Conservation (phyloP, 2,113 vertebrate genomes). For the Megaceryle torquata region DNA sequence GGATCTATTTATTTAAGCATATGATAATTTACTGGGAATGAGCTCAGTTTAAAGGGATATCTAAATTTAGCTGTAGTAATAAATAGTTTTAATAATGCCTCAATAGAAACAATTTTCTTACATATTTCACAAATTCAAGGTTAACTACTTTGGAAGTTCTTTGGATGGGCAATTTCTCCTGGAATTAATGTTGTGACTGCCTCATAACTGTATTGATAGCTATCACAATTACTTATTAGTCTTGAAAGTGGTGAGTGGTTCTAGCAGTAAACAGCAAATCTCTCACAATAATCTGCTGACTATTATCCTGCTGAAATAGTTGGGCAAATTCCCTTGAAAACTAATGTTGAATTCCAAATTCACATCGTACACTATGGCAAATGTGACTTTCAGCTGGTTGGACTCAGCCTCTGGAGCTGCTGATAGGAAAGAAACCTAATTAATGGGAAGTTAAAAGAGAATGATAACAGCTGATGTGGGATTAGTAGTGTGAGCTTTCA, state of each 20-base stretch:
- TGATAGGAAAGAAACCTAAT: slow-evolving; percentile 9
- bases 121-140: neutral
- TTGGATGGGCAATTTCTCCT: neutral
- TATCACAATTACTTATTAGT: neutral
- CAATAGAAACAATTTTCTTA: neutral
- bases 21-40: neutral
- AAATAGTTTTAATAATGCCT: neutral
- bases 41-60: neutral
- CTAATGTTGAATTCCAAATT: neutral
- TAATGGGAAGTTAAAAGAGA: neutral
- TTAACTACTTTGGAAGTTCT: neutral
- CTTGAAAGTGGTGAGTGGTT: neutral
- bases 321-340: neutral
- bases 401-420: neutral
- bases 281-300: neutral
- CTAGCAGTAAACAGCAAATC: neutral
- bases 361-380: neutral
- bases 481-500: neutral
- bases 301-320: neutral
- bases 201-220: neutral
- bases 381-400: neutral
- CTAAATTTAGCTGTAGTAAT: neutral
- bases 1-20: neutral
- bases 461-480: neutral
- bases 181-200: neutral